Evolutionary conservation across 2,888 invertebrate species (phyloP).

Genomic region (Monopis laevigella): DNA sequence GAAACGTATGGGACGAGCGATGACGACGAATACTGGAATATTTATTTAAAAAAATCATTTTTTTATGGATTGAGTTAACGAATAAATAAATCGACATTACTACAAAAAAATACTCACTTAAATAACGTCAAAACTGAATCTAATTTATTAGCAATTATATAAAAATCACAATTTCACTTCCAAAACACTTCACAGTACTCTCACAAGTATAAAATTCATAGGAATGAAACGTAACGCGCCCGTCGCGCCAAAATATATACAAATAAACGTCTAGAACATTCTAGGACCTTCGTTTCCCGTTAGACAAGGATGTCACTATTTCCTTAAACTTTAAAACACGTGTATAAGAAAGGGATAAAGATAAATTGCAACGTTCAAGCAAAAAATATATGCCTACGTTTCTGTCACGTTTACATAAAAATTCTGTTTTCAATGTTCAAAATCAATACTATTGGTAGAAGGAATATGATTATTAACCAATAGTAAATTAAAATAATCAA

Average conservation of each 20-base stretch:
- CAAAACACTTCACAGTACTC: background rate
- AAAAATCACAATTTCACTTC: too few species aligned
- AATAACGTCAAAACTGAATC: too few species aligned
- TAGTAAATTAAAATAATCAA: too few species aligned
- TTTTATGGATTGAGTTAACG: too few species aligned
- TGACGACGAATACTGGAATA: too few species aligned
- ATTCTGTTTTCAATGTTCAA: too few species aligned
- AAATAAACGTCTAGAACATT: conserved; percentile 74
- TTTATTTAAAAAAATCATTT: too few species aligned
- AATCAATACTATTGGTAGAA: too few species aligned
- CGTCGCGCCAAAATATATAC: conserved; percentile 71
- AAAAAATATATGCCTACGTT: background rate
- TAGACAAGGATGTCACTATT: conserved; percentile 31
- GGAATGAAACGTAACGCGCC: conserved; percentile 64
- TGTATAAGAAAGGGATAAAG: conserved; percentile 47
- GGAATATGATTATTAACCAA: too few species aligned
- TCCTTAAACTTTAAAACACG: background rate
- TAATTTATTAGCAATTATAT: too few species aligned
- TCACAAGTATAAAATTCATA: conserved; percentile 49
- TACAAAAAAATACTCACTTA: too few species aligned
- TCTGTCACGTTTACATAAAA: conserved; percentile 9
- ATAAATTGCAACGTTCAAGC: conserved; percentile 27
- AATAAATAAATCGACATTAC: too few species aligned
- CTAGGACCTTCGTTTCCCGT: conserved; percentile 62
- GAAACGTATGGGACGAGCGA: conserved; percentile 32